These are phyloP conservation scores for Spilarctia lutea DNA, from an alignment of 2,888 invertebrate species.

Conservation along the genomic window DNA sequence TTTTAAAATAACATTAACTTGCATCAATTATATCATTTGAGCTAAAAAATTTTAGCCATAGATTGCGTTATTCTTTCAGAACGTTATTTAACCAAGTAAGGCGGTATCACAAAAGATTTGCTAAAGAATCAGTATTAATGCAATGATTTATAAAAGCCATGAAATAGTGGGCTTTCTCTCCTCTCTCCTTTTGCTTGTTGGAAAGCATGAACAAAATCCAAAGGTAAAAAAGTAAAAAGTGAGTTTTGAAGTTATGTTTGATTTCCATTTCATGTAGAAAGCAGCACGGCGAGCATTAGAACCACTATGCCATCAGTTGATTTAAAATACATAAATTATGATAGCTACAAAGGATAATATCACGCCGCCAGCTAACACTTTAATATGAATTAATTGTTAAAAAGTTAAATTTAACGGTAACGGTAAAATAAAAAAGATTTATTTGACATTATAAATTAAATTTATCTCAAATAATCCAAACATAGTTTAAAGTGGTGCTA, in stretches of 20 bases:
- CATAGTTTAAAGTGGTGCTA: constrained; percentile 41
- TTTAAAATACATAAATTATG: not conserved
- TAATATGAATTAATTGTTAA: not conserved
- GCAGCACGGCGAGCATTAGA: too few relatives aligned
- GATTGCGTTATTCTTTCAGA: not conserved
- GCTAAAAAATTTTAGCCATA: too few relatives aligned
- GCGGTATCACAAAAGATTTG: not conserved
- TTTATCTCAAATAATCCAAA: constrained; percentile 42
- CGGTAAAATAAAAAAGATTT: constrained; percentile 28
- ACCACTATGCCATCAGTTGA: too few relatives aligned
- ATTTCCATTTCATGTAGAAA: not conserved
- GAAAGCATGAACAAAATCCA: too few relatives aligned
- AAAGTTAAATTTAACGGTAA: not conserved
- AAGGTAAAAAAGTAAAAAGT: too few relatives aligned
- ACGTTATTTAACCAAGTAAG: not conserved
- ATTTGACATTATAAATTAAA: constrained; percentile 28
- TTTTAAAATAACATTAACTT: not conserved
- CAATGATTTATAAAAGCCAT: too few relatives aligned
- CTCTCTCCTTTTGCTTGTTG: too few relatives aligned
- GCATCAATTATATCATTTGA: not conserved
- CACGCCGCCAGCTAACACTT: not conserved
- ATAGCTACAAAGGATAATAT: not conserved
- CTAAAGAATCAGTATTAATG: not conserved
- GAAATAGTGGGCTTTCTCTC: too few relatives aligned
- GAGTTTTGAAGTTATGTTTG: too few relatives aligned